Evolutionary conservation across 1,140 invertebrate genomes (phyloP).

Genomic region (Cyphomyrmex costatus): DNA sequence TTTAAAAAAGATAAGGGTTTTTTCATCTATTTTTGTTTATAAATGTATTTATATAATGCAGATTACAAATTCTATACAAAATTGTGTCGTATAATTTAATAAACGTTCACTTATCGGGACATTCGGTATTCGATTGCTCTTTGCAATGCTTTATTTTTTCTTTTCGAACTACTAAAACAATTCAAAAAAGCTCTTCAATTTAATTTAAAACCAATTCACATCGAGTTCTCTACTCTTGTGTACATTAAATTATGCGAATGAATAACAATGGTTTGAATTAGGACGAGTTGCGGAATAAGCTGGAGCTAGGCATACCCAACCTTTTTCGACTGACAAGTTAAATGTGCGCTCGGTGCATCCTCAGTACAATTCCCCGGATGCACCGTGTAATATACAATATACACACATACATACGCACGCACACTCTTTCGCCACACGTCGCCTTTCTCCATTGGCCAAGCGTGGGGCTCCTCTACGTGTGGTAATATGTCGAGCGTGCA

Average conservation of each 20-base stretch:
- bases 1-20: too few species aligned
- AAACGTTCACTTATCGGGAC: too few species aligned
- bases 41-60: too few species aligned
- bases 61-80: too few species aligned
- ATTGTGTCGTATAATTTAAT: too few species aligned
- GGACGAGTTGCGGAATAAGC: constrained; percentile 49
- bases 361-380: constrained; percentile 44
- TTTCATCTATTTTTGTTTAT: too few species aligned
- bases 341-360: constrained; percentile 52
- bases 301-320: constrained; percentile 25
- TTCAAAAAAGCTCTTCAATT: background rate
- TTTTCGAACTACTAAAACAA: background rate
- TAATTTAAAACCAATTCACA: background rate
- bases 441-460: constrained; percentile 53
- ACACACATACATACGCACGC: background rate
- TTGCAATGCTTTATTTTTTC: background rate
- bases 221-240: background rate
- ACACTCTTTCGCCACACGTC: constrained; percentile 12
- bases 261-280: constrained; percentile 48
- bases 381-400: background rate
- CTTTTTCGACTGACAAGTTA: constrained; percentile 45
- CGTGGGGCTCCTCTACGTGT: constrained; percentile 11
- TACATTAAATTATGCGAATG: constrained; percentile 35
- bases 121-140: background rate
- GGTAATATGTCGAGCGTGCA: constrained; percentile 60